phyloP scores from a whole-genome alignment of 2,113 vertebrate species.

The Numenius arquata region DNA sequence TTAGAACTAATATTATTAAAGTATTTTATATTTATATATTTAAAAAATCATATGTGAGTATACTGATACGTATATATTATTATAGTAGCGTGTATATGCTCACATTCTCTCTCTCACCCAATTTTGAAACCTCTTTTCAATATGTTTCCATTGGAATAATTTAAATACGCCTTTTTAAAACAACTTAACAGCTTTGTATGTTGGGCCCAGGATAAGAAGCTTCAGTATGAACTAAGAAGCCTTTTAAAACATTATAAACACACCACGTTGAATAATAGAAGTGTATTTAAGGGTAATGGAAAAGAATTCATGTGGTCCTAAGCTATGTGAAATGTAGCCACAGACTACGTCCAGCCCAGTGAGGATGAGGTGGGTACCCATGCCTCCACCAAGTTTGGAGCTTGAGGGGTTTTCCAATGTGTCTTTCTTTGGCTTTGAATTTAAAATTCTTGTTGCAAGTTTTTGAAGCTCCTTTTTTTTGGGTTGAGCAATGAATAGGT shows the following conservation, averaged over 20 bases:
- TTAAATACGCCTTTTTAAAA: background rate
- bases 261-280: background rate
- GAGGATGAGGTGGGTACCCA: too few species aligned
- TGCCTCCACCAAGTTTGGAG: background rate
- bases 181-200: background rate
- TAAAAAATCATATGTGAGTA: accelerated
- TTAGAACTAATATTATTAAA: background rate
- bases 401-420: background rate
- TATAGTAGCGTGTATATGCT: background rate
- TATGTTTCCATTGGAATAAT: background rate
- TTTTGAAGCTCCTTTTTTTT: background rate
- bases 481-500: background rate
- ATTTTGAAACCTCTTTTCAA: background rate
- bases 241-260: background rate
- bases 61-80: accelerated
- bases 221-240: background rate
- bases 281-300: background rate
- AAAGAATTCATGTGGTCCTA: background rate
- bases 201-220: background rate
- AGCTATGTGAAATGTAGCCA: background rate
- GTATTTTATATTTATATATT: accelerated
- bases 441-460: background rate
- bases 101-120: background rate
- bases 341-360: background rate
- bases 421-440: background rate